Percentiles rank a stretch among this genome's conserved stretches.
Conservation (phyloP, 2,797 vertebrate species). For the Sciurus vulgaris region DNA sequence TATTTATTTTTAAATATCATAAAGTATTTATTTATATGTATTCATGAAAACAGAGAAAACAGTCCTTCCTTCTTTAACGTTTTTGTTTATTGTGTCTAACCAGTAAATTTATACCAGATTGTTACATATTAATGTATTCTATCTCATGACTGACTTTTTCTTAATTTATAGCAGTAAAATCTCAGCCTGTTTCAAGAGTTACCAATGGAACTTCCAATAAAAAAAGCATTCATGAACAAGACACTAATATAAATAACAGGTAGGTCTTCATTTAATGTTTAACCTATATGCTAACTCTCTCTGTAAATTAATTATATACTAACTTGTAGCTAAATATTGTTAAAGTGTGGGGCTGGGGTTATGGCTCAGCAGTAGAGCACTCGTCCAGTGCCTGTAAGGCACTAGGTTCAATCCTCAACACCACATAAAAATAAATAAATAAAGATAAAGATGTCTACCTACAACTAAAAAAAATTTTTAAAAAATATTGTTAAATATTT, state of each 20-base stretch:
- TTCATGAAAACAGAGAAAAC: constrained; percentile 34
- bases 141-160: constrained; percentile 61
- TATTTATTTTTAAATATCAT: constrained; percentile 61
- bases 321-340: constrained; percentile 48
- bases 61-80: not conserved
- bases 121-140: constrained; percentile 24
- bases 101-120: constrained; percentile 31
- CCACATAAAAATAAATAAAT: no score
- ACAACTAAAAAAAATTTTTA: no score
- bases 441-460: no score
- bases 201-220: constrained; percentile 86
- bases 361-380: no score
- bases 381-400: no score
- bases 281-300: constrained; percentile 44
- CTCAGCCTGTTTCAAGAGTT: constrained; percentile 85
- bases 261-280: constrained; percentile 74
- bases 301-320: constrained; percentile 48
- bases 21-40: constrained; percentile 43
- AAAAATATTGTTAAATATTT: no score
- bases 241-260: constrained; percentile 84
- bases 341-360: no score
- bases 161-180: constrained; percentile 87
- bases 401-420: no score
- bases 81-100: constrained; percentile 53
- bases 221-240: constrained; percentile 86